These are phyloP conservation scores for Mantis religiosa DNA, from an alignment of 2,888 invertebrate species.

Conservation along the genomic window DNA sequence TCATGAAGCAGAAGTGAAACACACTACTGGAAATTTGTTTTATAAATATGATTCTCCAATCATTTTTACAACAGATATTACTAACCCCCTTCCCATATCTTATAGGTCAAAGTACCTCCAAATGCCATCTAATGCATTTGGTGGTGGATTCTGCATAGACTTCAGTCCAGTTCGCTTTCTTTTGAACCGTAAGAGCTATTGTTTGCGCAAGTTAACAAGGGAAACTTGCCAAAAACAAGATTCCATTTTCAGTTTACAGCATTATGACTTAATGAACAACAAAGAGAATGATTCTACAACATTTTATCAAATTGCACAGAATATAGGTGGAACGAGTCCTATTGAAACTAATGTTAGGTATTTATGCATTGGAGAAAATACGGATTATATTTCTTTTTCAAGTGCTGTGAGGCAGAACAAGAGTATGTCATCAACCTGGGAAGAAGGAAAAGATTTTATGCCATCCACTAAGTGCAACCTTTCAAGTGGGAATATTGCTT, in stretches of 20 bases:
- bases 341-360: neutral
- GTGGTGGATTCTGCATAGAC: slow-evolving; percentile 7
- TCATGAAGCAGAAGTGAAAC: neutral
- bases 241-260: neutral
- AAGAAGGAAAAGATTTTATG: neutral
- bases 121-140: slow-evolving; percentile 7
- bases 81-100: neutral
- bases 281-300: neutral
- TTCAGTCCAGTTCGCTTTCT: slow-evolving; percentile 5
- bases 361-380: slow-evolving; percentile 18
- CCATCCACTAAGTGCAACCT: neutral
- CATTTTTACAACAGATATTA: neutral
- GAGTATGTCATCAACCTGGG: too few species aligned
- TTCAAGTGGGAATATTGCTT: neutral
- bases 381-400: slow-evolving; percentile 14
- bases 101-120: neutral
- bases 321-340: neutral
- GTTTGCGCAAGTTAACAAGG: slow-evolving; percentile 3
- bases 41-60: slow-evolving; percentile 15
- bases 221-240: neutral
- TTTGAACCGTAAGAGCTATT: slow-evolving; percentile 9
- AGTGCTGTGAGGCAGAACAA: neutral
- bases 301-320: neutral
- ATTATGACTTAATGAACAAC: neutral
- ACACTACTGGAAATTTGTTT: neutral